Evolutionary conservation across 2,113 vertebrate species (phyloP).

Genomic region (Forbesichthys agassizii): DNA sequence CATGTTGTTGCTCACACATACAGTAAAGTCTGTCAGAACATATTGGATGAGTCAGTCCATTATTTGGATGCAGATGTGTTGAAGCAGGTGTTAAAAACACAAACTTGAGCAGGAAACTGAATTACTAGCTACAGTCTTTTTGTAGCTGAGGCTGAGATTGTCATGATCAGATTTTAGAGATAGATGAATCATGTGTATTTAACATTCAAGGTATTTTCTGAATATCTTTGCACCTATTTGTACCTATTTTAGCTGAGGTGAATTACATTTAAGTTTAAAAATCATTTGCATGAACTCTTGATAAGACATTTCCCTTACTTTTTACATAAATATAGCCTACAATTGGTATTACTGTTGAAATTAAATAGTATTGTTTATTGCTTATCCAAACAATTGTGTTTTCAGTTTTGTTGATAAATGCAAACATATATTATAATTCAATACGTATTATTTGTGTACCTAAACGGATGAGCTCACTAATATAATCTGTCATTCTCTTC

Average conservation of each 20-base stretch:
- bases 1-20: no score
- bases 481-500: constrained; percentile 15
- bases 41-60: no score
- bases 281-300: constrained; percentile 33
- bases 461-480: constrained; percentile 14
- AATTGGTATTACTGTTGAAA: background rate
- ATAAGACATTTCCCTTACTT: background rate
- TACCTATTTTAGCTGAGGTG: no score
- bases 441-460: background rate
- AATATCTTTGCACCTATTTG: no score
- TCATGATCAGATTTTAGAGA: no score
- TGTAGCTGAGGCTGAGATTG: no score
- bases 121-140: no score
- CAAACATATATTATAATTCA: background rate
- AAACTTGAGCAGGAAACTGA: no score
- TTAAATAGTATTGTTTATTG: background rate
- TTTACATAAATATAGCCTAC: background rate
- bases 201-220: background rate
- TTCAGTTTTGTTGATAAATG: background rate
- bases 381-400: background rate
- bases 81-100: no score
- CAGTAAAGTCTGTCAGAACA: no score
- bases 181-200: no score
- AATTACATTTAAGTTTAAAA: constrained; percentile 7
- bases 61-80: no score